These are phyloP conservation scores for Meiosimyza platycephala DNA, from an alignment of 2,888 invertebrate genomes.

Conservation along the genomic window DNA sequence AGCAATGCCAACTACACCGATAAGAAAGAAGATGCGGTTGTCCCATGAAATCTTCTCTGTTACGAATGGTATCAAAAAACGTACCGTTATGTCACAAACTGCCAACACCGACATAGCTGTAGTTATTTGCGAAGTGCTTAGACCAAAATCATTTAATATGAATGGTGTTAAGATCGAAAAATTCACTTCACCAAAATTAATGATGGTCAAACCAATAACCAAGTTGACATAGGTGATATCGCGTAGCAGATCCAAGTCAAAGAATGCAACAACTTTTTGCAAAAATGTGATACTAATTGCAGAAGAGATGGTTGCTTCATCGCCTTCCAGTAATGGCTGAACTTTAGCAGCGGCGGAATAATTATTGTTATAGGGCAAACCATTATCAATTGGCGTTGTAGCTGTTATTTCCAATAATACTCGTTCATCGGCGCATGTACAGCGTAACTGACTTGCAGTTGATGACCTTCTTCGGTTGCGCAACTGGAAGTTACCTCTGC, in stretches of 20 bases:
- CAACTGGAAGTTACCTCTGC: slow-evolving; percentile 45
- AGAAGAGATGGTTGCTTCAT: slow-evolving; percentile 19
- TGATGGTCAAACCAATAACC: slow-evolving; percentile 77
- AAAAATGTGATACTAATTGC: slow-evolving; percentile 59
- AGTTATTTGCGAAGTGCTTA: slow-evolving; percentile 71
- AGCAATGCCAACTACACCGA: slow-evolving; percentile 76
- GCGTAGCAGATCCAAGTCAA: slow-evolving; percentile 77
- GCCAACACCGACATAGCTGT: slow-evolving; percentile 77
- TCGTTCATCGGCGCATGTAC: slow-evolving; percentile 58
- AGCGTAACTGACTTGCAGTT: slow-evolving; percentile 47
- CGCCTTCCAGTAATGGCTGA: slow-evolving; percentile 15
- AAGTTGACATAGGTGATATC: slow-evolving; percentile 78
- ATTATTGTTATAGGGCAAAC: background rate
- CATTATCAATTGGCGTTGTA: slow-evolving; percentile 26
- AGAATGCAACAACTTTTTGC: slow-evolving; percentile 74
- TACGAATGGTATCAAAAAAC: slow-evolving; percentile 77
- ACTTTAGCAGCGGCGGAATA: background rate
- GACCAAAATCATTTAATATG: slow-evolving; percentile 76
- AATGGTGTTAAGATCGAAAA: slow-evolving; percentile 80
- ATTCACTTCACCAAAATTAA: slow-evolving; percentile 78
- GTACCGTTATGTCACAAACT: slow-evolving; percentile 73
- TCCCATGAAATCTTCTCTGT: slow-evolving; percentile 78
- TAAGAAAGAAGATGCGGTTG: slow-evolving; percentile 77
- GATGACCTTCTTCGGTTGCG: slow-evolving; percentile 39
- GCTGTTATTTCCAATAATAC: slow-evolving; percentile 49